A percentile compares a stretch with the other conserved stretches of the same genome.
phyloP scores from a whole-genome alignment of 1,140 invertebrate genomes.

The Akabosia matsudoensis region DNA sequence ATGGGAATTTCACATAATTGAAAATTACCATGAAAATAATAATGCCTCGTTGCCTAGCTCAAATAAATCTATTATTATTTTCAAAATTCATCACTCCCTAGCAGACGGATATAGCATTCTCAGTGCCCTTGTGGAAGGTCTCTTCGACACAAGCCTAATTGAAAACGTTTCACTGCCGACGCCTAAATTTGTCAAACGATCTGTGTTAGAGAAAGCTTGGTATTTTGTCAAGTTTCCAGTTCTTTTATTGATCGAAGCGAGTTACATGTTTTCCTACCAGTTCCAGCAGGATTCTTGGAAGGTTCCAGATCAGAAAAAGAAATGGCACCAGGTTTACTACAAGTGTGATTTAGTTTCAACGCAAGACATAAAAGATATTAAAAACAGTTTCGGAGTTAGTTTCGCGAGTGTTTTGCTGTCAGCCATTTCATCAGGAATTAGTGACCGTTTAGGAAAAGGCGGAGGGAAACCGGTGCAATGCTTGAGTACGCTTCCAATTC shows the following conservation, averaged over 20 bases:
- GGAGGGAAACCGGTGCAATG: no score
- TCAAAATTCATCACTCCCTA: not conserved
- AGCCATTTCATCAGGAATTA: not conserved
- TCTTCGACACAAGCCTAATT: not conserved
- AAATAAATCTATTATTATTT: not conserved
- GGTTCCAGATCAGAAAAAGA: not conserved
- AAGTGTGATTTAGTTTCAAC: not conserved
- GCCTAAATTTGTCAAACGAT: not conserved
- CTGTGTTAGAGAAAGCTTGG: not conserved
- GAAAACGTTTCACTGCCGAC: not conserved
- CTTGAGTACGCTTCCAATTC: no score
- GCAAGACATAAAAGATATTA: slow-evolving; percentile 2
- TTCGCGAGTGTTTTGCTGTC: not conserved
- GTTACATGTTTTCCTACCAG: not conserved
- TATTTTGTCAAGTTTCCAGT: not conserved
- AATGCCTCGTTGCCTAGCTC: not conserved
- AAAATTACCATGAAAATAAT: not conserved
- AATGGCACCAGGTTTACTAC: not conserved
- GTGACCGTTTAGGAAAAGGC: no score
- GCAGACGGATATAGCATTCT: not conserved
- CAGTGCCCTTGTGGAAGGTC: not conserved
- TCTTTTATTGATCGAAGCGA: not conserved
- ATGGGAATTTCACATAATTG: not conserved
- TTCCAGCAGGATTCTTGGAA: not conserved
- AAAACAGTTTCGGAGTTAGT: not conserved